A percentile compares a stretch with the other conserved stretches of the same genome.
Evolutionary conservation across 2,888 invertebrate genomes (phyloP).

Genomic region (Notodonta dromedarius): DNA sequence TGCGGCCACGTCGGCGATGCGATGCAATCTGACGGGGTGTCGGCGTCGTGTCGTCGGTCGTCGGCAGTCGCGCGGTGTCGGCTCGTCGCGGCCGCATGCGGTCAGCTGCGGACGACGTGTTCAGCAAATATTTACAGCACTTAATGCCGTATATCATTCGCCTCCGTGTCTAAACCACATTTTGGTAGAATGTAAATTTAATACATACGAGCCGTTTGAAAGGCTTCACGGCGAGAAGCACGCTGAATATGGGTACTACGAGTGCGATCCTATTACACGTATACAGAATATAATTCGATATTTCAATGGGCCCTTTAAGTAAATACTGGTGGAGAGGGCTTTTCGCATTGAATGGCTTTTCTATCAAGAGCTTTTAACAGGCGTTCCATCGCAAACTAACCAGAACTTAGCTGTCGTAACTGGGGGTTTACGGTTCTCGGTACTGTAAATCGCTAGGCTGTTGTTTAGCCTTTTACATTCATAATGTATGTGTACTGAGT

Average conservation of each 20-base stretch:
- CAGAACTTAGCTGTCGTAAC: conserved; percentile 19
- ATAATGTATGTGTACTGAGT: background rate
- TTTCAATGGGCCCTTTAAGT: conserved; percentile 5
- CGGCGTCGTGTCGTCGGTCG: conserved; percentile 14
- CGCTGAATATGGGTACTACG: background rate
- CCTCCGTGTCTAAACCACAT: conserved; percentile 49
- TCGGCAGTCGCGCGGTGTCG: conserved; percentile 17
- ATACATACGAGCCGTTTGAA: conserved; percentile 28
- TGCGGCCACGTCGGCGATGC: conserved; percentile 53
- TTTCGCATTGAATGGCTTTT: conserved; percentile 15
- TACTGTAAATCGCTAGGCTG: conserved; percentile 7
- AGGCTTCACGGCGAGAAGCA: conserved; percentile 22
- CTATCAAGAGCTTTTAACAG: conserved; percentile 29
- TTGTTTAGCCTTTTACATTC: background rate
- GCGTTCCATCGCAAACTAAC: conserved; percentile 27
- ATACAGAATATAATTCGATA: conserved; percentile 18
- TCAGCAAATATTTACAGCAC: conserved; percentile 54
- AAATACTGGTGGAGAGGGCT: background rate
- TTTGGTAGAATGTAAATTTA: conserved; percentile 49
- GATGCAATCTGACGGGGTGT: conserved; percentile 36
- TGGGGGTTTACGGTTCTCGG: conserved; percentile 13
- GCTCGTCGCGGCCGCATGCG: conserved; percentile 30
- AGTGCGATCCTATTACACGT: conserved; percentile 16
- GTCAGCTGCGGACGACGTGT: conserved; percentile 36
- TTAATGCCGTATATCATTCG: conserved; percentile 48